Evolutionary conservation across 2,888 invertebrate species (phyloP).

Genomic region (Timema cristinae): DNA sequence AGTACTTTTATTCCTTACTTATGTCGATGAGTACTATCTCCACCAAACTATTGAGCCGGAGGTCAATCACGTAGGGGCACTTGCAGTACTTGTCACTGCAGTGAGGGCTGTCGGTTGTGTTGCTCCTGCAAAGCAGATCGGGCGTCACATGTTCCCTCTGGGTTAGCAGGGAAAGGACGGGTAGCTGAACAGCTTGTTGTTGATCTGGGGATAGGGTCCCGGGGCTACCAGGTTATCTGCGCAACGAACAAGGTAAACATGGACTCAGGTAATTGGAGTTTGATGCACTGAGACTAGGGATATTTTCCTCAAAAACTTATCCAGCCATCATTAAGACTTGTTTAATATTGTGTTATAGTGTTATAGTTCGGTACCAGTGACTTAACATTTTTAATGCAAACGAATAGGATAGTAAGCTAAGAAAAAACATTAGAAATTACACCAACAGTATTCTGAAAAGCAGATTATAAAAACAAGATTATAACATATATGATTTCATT

Average conservation of each 20-base stretch:
- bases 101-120: constrained; percentile 33
- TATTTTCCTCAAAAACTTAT: no score
- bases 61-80: constrained; percentile 42
- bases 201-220: constrained; percentile 43
- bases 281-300: no score
- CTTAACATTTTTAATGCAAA: no score
- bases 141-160: constrained; percentile 41
- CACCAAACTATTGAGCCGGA: constrained; percentile 40
- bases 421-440: no score
- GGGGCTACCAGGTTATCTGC: constrained; percentile 33
- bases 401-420: no score
- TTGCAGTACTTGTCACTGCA: constrained; percentile 41
- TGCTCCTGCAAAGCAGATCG: constrained; percentile 35
- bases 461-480: no score
- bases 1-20: constrained; percentile 34
- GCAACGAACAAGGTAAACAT: neutral
- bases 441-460: no score
- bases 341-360: no score
- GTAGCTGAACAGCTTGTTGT: constrained; percentile 43
- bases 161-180: constrained; percentile 44
- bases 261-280: no score
- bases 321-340: no score
- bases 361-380: no score
- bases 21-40: constrained; percentile 46
- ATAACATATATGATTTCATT: no score